Base-by-base conservation (phyloP, 2,888 invertebrate genomes). In the Rhamnusium bicolor region DNA sequence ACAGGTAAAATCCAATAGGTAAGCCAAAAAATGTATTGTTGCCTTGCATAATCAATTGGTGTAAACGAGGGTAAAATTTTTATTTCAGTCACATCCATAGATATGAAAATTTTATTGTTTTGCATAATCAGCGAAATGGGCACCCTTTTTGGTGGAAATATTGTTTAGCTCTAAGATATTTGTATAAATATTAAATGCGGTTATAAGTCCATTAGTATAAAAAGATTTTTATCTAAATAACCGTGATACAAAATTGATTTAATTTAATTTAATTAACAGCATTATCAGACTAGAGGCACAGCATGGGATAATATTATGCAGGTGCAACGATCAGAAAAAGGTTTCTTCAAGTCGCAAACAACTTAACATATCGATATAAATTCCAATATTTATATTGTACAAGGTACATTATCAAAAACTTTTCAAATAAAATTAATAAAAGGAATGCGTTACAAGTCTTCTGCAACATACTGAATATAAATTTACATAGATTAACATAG, bases 221-320 rank as follows among this genome's bases (percentile, higher is more conserved):
- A n/a, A n/a, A 40, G 82, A 82, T 82, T 81, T 83, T 82, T 81
- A 82, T 81, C 82, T 81, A 81, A 77, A 78, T 80, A 76, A 80
- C 21, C n/a, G n/a, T n/a, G 46, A 46, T 19, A 18, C 24, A 12
- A 18, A 60, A 60, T 27, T 14, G 29, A 60, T 61, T 19, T 60
- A 7, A 19, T 12, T 61, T 29, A 19, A 61, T 61, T n/a, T 61
- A 61, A 61, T 61, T 61, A 61, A 1, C 12, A 3, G n/a, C 46
- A 46, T 46, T 61, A 12, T 46, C 14, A 16, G 40, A 21, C 32
- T 19, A 1, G 8, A 61, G 46, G 21, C 61, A 29, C 60, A 61
- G 7, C 40, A 61, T 10, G 61, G 53, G 27, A 32, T 40, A 53
- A 65, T 32, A 63, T 63, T 63, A 54, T 65, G 65, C 65, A 65